Percentiles rank a stretch among this genome's conserved stretches.
phyloP scores from a whole-genome alignment of 2,888 invertebrate genomes.

The Eustalomyia histrio region DNA sequence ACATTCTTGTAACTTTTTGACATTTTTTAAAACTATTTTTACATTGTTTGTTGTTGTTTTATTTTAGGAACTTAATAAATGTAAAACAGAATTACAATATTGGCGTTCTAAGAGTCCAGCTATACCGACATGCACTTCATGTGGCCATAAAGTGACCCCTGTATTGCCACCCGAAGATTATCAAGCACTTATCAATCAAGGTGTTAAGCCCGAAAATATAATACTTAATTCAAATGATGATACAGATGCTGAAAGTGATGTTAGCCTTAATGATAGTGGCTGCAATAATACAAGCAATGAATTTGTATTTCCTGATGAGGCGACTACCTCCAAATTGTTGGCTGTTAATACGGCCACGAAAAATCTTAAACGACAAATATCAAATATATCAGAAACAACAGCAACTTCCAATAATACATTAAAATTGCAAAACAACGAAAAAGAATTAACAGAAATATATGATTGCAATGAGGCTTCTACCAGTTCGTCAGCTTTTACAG shows the following conservation, averaged over 20 bases:
- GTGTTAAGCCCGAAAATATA: constrained; percentile 81
- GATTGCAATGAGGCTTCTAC: constrained; percentile 61
- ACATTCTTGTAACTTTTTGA: no score
- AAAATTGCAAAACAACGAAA: constrained; percentile 55
- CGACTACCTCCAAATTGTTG: constrained; percentile 77
- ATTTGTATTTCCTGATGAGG: constrained; percentile 76
- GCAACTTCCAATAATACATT: constrained; percentile 52
- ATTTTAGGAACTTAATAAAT: constrained; percentile 93
- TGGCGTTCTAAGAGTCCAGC: constrained; percentile 94
- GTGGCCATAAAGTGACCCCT: constrained; percentile 83
- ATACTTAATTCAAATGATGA: constrained; percentile 75
- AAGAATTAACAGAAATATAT: constrained; percentile 50
- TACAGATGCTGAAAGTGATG: constrained; percentile 73
- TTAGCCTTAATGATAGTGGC: constrained; percentile 61
- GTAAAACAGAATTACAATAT: constrained; percentile 94
- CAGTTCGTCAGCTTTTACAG: constrained; percentile 60
- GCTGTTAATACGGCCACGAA: constrained; percentile 75
- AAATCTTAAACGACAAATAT: constrained; percentile 75
- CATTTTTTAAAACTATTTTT: no score
- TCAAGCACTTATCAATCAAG: constrained; percentile 83
- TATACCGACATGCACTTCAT: constrained; percentile 86
- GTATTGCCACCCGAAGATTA: constrained; percentile 82
- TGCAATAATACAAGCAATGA: constrained; percentile 68
- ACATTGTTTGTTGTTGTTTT: not conserved
- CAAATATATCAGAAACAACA: constrained; percentile 16